Percentiles rank a stretch among this genome's conserved stretches.
These are phyloP conservation scores for Limnephilus auricula DNA, from an alignment of 2,888 invertebrate species.

Conservation along the genomic window DNA sequence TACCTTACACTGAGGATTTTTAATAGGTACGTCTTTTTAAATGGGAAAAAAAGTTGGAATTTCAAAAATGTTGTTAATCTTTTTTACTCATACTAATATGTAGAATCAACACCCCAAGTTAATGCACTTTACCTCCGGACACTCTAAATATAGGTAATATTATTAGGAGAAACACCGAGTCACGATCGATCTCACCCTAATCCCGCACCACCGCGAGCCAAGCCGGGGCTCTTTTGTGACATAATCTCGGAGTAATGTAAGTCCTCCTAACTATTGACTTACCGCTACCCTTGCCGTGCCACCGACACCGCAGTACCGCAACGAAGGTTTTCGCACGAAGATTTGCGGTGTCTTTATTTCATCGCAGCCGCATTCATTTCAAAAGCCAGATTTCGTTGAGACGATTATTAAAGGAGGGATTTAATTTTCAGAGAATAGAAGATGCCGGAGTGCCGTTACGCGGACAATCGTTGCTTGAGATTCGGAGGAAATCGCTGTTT, in stretches of 20 bases:
- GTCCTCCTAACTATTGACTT: constrained; percentile 16
- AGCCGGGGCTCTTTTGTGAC: background rate
- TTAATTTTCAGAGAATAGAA: constrained; percentile 45
- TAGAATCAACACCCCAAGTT: too few relatives aligned
- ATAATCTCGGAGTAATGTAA: constrained; percentile 8
- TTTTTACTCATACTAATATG: too few relatives aligned
- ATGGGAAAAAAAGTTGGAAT: too few relatives aligned
- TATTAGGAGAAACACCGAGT: background rate
- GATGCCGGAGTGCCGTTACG: constrained; percentile 5
- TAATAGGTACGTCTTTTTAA: too few relatives aligned
- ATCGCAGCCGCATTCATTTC: constrained; percentile 38
- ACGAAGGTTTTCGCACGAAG: constrained; percentile 22
- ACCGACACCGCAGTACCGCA: background rate
- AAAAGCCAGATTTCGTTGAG: constrained; percentile 31
- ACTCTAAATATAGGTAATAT: too few relatives aligned
- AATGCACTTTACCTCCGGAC: too few relatives aligned
- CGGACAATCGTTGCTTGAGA: constrained; percentile 40
- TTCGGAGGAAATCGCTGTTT: constrained; percentile 23
- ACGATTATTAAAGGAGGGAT: constrained; percentile 49
- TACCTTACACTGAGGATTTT: too few relatives aligned
- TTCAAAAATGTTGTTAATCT: too few relatives aligned
- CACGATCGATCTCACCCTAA: constrained; percentile 2
- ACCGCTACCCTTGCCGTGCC: background rate
- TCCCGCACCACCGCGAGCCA: background rate
- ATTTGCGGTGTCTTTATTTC: constrained; percentile 46